Evolutionary conservation across 2,888 invertebrate genomes (phyloP).

Genomic region (Orchesella flavescens): DNA sequence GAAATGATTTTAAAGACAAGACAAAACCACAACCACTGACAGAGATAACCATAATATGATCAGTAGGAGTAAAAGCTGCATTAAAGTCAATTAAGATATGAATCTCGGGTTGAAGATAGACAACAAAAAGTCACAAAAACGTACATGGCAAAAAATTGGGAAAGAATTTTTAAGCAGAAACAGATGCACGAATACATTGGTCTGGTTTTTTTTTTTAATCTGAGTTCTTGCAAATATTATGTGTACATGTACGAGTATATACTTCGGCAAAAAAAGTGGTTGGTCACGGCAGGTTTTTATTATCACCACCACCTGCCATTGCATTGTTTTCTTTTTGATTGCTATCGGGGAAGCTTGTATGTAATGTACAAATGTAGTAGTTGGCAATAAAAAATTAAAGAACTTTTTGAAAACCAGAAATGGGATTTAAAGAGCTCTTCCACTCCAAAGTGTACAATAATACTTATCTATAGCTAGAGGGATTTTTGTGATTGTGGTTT

Average conservation of each 20-base stretch:
- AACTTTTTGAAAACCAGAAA: slow-evolving; percentile 18
- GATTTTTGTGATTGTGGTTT: not conserved
- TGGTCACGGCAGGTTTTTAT: slow-evolving; percentile 41
- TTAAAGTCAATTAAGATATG: slow-evolving; percentile 30
- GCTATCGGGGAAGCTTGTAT: slow-evolving; percentile 16
- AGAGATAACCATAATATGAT: slow-evolving; percentile 5
- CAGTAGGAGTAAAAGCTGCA: slow-evolving; percentile 2
- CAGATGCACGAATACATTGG: not conserved
- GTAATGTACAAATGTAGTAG: not conserved
- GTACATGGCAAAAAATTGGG: not conserved
- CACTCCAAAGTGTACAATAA: not conserved
- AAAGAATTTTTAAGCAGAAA: slow-evolving; percentile 13
- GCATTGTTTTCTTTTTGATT: slow-evolving; percentile 45
- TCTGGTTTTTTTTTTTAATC: not conserved
- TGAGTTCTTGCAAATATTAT: not conserved
- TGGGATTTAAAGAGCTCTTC: slow-evolving; percentile 10
- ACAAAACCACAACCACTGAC: not conserved
- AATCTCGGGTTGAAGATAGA: slow-evolving; percentile 2
- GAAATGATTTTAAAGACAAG: slow-evolving; percentile 3
- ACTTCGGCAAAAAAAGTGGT: slow-evolving; percentile 16
- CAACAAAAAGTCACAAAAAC: slow-evolving; percentile 6
- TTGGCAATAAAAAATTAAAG: slow-evolving; percentile 5
- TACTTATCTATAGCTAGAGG: not conserved
- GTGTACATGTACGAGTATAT: not conserved
- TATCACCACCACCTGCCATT: slow-evolving; percentile 49